phyloP scores from a whole-genome alignment of 2,113 vertebrate genomes.

The Heptranchias perlo region DNA sequence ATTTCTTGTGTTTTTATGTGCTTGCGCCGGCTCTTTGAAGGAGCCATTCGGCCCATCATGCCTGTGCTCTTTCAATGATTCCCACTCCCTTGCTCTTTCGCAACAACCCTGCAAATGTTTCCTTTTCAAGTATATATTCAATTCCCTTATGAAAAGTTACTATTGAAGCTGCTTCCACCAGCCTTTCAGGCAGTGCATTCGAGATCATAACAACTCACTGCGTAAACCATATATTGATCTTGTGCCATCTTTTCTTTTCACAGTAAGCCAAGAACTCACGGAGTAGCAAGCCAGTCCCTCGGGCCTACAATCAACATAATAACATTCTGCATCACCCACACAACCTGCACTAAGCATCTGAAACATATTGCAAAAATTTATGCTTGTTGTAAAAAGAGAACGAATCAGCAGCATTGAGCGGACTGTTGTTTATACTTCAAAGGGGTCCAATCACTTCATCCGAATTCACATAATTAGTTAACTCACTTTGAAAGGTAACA shows the following conservation, averaged over 20 bases:
- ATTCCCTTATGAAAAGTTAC: background rate
- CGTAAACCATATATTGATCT: background rate
- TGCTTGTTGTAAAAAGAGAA: background rate
- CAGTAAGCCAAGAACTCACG: background rate
- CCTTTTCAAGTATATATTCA: background rate
- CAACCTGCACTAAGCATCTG: background rate
- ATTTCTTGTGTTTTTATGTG: no score
- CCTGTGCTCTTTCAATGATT: background rate
- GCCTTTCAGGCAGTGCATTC: background rate
- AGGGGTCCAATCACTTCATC: background rate
- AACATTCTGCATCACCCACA: background rate
- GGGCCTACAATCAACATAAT: background rate
- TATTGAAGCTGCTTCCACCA: background rate
- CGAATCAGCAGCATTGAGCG: background rate
- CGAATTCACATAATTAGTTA: background rate
- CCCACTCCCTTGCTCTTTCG: background rate
- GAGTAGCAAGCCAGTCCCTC: background rate
- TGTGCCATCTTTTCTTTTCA: background rate
- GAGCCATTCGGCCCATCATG: background rate
- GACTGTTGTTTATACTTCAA: background rate
- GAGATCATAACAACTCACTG: background rate
- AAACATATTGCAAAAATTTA: background rate
- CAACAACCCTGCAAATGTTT: background rate
- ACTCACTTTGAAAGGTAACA: background rate
- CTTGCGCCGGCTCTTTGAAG: no score